These are phyloP conservation scores for Penelope pileata DNA, from an alignment of 2,113 vertebrate species.

Conservation along the genomic window DNA sequence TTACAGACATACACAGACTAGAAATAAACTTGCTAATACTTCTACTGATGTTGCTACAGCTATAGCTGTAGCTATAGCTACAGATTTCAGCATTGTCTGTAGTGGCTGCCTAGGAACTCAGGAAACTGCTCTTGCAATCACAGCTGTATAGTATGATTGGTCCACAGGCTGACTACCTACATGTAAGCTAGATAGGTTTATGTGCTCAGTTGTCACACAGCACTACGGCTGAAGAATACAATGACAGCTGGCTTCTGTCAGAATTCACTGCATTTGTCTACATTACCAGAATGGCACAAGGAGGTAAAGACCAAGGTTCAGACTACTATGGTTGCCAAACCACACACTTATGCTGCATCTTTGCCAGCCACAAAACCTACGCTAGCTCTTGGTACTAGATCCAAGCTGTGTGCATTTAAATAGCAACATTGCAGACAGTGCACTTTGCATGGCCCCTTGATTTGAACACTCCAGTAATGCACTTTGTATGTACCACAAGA, in stretches of 20 bases:
- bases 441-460: neutral
- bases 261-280: neutral
- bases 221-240: neutral
- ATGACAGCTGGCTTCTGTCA: neutral
- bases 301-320: neutral
- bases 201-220: neutral
- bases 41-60: too few species aligned
- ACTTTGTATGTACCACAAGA: neutral
- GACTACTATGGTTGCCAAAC: neutral
- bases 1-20: neutral
- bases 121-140: neutral
- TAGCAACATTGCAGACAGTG: neutral
- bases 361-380: neutral
- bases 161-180: neutral
- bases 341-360: neutral
- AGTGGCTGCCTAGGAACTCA: neutral
- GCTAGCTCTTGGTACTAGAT: neutral
- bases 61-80: too few species aligned
- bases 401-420: rapidly evolving
- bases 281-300: neutral
- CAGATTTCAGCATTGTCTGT: neutral
- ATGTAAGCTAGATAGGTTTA: neutral
- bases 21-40: neutral
- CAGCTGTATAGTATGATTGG: neutral
- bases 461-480: neutral